phyloP scores from a whole-genome alignment of 2,797 vertebrate genomes.

The Lateolabrax maculatus region DNA sequence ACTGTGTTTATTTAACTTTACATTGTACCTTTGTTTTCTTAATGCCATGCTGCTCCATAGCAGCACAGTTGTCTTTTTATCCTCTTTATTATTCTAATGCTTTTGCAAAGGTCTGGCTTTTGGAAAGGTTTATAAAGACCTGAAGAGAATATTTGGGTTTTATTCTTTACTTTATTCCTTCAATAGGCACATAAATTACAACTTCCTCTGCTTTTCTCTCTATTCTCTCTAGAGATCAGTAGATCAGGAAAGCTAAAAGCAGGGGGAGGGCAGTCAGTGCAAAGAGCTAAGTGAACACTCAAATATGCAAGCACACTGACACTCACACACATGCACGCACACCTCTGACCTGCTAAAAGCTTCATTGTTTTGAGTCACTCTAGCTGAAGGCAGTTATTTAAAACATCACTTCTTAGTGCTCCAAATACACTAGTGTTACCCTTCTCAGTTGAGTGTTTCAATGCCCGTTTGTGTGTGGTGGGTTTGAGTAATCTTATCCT shows the following conservation, averaged over 20 bases:
- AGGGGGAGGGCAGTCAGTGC: conserved; percentile 30
- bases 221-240: conserved; percentile 53
- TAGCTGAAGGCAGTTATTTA: conserved; percentile 45
- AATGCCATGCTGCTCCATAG: neutral
- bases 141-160: conserved; percentile 5
- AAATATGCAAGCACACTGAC: conserved; percentile 33
- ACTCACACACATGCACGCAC: conserved; percentile 8
- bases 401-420: conserved; percentile 31
- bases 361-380: conserved; percentile 48
- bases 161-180: conserved; percentile 29
- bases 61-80: neutral
- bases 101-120: neutral
- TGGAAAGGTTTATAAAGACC: conserved; percentile 9
- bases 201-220: neutral
- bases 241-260: conserved; percentile 59
- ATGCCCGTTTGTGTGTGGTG: neutral
- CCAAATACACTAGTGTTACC: neutral
- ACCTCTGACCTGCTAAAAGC: conserved; percentile 67
- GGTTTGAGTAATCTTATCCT: conserved; percentile 6
- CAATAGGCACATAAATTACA: conserved; percentile 1
- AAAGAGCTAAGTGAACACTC: conserved; percentile 56
- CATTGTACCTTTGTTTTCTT: neutral
- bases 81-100: neutral
- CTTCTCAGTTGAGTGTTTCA: neutral
- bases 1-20: neutral